phyloP scores from a whole-genome alignment of 2,888 invertebrate genomes.

The Polia nebulosa region DNA sequence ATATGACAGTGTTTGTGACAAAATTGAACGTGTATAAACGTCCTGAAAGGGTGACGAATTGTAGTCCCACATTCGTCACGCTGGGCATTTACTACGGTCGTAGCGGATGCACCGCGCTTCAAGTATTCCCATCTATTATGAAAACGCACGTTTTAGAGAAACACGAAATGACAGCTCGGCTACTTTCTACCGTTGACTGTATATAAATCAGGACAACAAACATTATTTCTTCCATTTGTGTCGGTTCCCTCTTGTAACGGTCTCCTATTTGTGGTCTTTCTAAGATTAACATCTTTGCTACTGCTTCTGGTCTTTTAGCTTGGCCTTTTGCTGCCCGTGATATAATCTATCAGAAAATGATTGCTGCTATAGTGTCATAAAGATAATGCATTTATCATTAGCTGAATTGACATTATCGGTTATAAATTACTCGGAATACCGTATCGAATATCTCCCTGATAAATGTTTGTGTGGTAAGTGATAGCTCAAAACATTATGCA shows the following conservation, averaged over 20 bases:
- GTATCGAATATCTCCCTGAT: constrained; percentile 14
- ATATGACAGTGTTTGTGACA: not conserved
- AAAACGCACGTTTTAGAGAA: not conserved
- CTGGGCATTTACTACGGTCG: constrained; percentile 24
- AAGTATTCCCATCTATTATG: constrained; percentile 30
- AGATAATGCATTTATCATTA: constrained; percentile 23
- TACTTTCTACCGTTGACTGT: not conserved
- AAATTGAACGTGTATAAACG: constrained; percentile 18
- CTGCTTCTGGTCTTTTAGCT: not conserved
- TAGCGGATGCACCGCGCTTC: constrained; percentile 37
- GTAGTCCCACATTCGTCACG: constrained; percentile 27
- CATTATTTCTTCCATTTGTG: constrained; percentile 15
- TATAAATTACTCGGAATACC: constrained; percentile 9
- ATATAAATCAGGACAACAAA: constrained; percentile 1
- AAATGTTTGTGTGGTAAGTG: not conserved
- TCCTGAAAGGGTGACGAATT: constrained; percentile 32
- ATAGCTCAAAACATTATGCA: not conserved
- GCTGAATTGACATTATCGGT: constrained; percentile 17
- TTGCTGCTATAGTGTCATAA: constrained; percentile 1
- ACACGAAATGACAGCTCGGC: not conserved
- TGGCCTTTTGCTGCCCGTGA: not conserved
- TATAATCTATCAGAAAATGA: not conserved
- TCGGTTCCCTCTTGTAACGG: not conserved
- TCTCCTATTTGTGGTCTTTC: not conserved
- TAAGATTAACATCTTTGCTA: not conserved